phyloP scores from a whole-genome alignment of 2,888 invertebrate genomes.

The Lycia hirtaria region DNA sequence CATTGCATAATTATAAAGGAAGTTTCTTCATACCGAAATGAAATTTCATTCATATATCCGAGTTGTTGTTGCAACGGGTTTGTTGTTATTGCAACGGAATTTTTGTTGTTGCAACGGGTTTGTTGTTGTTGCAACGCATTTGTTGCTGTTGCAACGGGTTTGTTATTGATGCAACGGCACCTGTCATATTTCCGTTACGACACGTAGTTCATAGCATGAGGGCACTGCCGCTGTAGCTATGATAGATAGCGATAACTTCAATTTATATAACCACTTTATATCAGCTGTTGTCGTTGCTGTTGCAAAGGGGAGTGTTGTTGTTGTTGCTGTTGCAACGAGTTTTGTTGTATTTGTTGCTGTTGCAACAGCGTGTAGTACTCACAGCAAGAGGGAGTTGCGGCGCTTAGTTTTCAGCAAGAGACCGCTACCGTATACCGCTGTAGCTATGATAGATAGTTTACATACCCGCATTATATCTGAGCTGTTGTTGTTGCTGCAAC shows the following conservation, averaged over 20 bases:
- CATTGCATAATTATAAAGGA: neutral
- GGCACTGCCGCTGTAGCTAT: too few species aligned
- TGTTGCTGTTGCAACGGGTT: conserved; percentile 43
- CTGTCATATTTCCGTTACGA: too few species aligned
- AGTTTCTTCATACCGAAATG: conserved; percentile 51
- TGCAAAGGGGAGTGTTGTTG: too few species aligned
- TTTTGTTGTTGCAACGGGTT: too few species aligned
- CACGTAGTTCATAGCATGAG: too few species aligned
- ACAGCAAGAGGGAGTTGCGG: neutral
- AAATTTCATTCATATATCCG: too few species aligned
- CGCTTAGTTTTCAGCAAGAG: conserved; percentile 78
- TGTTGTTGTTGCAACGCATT: too few species aligned
- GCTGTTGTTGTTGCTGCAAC: conserved; percentile 48
- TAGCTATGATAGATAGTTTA: conserved; percentile 61
- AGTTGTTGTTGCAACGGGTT: conserved; percentile 53
- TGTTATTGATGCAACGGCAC: too few species aligned
- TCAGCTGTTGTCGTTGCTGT: too few species aligned
- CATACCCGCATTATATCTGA: conserved; percentile 66
- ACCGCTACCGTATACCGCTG: conserved; percentile 85
- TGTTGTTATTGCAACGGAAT: conserved; percentile 39
- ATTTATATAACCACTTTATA: too few species aligned
- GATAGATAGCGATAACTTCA: too few species aligned
- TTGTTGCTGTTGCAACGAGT: conserved; percentile 43
- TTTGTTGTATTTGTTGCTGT: conserved; percentile 30
- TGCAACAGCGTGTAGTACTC: neutral